Evolutionary conservation across 2,888 invertebrate species (phyloP), one percentile per base, ranked within the genome.

Genomic region (Timandra comae): DNA sequence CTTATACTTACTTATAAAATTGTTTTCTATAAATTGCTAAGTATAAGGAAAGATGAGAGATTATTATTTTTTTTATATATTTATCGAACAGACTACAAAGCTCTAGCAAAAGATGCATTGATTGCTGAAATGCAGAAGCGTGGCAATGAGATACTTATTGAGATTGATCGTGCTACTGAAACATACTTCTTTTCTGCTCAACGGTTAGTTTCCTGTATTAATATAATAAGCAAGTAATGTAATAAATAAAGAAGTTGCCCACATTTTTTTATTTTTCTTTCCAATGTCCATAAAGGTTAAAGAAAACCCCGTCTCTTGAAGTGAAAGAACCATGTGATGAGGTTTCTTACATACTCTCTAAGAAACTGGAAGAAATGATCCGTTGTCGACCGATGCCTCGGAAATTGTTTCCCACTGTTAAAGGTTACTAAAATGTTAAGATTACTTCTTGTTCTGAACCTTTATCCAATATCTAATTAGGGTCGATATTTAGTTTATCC

Each of bases 111-210:
- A 1, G 69, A 71, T 2, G 67, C 53, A 2, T 54, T 81, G 0
- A 74, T 82, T 52, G 61, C 76, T 2, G 82, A 71, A 53, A 80
- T 82, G 80, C 84, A 82, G 37, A 75, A 64, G 29, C 66, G 63
- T 9, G 70, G 76, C 4, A 76, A 79, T 16, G 76, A 81, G 46
- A 67, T 73, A 22, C 50, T 82, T 0, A 53, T 70, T 2, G 74
- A 76, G 35, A 52, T 66, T 1, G 56, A 72, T 31, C 71, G 66
- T 2, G 58, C 46, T 0, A 44, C 64, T 2, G 84, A 84, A 52
- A 69, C 73, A 1, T 63, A 41, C 46, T 81, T 81, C 55, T 79
- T 72, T 49, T 67, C 79, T n/a, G 81, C 82, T 16, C 82, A 84
- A 52, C 75, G 82, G 82, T 76, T 37, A 19, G 23, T 20, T 10